Base-by-base conservation (phyloP, 2,797 vertebrate species). In the Halcyon badia region DNA sequence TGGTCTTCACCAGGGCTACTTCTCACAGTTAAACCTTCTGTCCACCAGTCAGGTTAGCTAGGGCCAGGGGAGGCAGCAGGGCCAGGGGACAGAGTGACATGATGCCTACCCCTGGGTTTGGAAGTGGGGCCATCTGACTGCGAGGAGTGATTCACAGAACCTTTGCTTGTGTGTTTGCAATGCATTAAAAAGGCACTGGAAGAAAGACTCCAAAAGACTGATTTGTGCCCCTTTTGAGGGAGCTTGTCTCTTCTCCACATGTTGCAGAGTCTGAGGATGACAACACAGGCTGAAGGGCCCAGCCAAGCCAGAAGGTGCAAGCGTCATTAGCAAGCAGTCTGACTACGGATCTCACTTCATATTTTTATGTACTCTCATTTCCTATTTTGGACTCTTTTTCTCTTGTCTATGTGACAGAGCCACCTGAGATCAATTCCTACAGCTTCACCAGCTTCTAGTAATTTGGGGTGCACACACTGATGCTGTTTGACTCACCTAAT, bases 101-200 rank as follows among this genome's bases (percentile, higher is more conserved):
- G 4, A 15, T 4, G 3, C 33, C 31, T 35, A 3, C 3, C 2
- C 14, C 4, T 2, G n/a, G 6, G 1, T 64, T 90, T 82, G 41
- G 57, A 16, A 71, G 6, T 5, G 4, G 16, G 77, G 35, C 5
- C 22, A 17, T 12, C 16, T 77, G 42, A 8, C 26, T 4, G 1
- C 41, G 30, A 71, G 41, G 2, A 52, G 5, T 6, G 39, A 26
- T 31, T 39, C 42, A 11, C 61, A 71, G 25, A 14, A 17, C 13
- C 21, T 64, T 24, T 3, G 2, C 35, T 19, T 2, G 14, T n/a
- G n/a, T 1, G 3, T 48, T 84, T 73, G 14, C 26, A 31, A 7
- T 4, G 31, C 11, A 10, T 68, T 60, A 14, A 48, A 44, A 39
- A 26, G 24, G 17, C 22, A 5, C 54, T 69, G 51, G 21, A 72